phyloP scores from a whole-genome alignment of 2,113 vertebrate species.

The Leuciscus idus region DNA sequence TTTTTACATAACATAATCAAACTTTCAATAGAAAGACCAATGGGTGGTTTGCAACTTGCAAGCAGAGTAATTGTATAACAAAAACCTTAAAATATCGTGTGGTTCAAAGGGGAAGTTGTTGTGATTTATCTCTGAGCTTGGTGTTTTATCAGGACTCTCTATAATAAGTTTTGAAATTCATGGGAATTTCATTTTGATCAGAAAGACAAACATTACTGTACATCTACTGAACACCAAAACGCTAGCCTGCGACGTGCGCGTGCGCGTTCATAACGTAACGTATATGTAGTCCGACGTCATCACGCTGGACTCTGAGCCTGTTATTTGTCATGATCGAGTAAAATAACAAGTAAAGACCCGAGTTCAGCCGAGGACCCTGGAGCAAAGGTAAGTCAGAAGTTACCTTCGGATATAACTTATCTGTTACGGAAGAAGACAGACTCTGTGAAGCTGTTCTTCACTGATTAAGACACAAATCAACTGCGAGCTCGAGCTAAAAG shows the following conservation, averaged over 20 bases:
- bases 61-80: neutral
- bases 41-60: neutral
- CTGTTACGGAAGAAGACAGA: neutral
- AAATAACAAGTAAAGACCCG: neutral
- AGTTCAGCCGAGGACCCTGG: neutral
- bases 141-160: too few relatives aligned
- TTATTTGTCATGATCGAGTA: neutral
- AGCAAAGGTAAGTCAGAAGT: conserved; percentile 13
- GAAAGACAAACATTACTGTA: too few relatives aligned
- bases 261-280: neutral
- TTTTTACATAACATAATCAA: neutral
- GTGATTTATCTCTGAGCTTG: too few relatives aligned
- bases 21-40: neutral
- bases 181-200: too few relatives aligned
- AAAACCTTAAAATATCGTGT: neutral
- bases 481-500: neutral
- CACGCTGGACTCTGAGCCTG: neutral
- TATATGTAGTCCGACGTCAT: neutral
- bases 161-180: too few relatives aligned
- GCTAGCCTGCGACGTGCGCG: neutral
- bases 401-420: neutral
- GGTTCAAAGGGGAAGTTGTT: neutral
- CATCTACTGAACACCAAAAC: too few relatives aligned
- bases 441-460: too few relatives aligned
- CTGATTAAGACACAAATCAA: neutral